Evolutionary conservation across 2,888 invertebrate genomes (phyloP).

Genomic region (Archaeoteleia sp.): DNA sequence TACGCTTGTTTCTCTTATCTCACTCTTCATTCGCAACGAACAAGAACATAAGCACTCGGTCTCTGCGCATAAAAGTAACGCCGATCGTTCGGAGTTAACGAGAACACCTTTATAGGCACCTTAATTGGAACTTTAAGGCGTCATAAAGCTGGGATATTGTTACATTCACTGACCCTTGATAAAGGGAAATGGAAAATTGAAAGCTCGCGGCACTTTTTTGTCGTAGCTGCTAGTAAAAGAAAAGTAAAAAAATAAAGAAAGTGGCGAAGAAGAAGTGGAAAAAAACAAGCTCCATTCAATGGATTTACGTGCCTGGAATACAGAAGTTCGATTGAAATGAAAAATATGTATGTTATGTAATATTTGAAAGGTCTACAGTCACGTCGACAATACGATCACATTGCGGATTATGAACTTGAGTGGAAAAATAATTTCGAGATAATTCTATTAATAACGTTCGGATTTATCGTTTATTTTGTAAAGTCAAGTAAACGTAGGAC

Average conservation of each 20-base stretch:
- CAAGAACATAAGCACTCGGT: slow-evolving; percentile 33
- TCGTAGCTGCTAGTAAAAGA: slow-evolving; percentile 31
- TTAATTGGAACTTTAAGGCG: slow-evolving; percentile 66
- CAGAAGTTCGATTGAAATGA: slow-evolving; percentile 34
- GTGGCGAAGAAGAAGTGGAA: slow-evolving; percentile 12
- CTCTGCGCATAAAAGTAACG: slow-evolving; percentile 52
- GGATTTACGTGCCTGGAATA: slow-evolving; percentile 38
- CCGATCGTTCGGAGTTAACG: slow-evolving; percentile 60
- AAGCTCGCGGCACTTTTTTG: slow-evolving; percentile 45
- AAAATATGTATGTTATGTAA: slow-evolving; percentile 44
- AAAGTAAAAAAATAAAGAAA: slow-evolving; percentile 29
- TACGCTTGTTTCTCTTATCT: slow-evolving; percentile 28
- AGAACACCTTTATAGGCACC: slow-evolving; percentile 59
- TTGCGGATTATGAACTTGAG: too few species aligned
- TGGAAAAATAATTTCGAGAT: too few species aligned
- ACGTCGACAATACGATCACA: slow-evolving; percentile 31
- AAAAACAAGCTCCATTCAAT: slow-evolving; percentile 38
- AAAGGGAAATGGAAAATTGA: slow-evolving; percentile 53
- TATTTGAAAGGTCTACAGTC: slow-evolving; percentile 43
- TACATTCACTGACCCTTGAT: slow-evolving; percentile 45
- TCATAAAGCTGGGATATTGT: slow-evolving; percentile 57
- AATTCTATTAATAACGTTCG: too few species aligned
- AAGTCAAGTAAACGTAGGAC: too few species aligned
- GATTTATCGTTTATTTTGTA: too few species aligned
- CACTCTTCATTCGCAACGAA: slow-evolving; percentile 9